Base-by-base conservation (phyloP, 64 coral and sea anemone genomes). In the Pocillopora verrucosa region DNA sequence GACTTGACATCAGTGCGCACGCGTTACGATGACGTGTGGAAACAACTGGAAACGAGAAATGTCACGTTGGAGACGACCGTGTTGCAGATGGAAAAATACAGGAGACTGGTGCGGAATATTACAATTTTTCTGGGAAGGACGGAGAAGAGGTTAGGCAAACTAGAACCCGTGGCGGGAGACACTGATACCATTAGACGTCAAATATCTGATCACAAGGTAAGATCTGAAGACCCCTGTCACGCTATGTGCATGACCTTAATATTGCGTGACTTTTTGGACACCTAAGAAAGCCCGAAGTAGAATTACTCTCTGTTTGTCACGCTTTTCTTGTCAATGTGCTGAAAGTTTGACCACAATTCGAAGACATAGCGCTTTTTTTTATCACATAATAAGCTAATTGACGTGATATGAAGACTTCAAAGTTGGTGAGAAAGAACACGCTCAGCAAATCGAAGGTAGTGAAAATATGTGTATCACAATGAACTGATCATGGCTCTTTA, bases 21-120 rank as follows among this genome's bases (percentile, higher is more conserved):
- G 36, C 95, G 95, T 17, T 96, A 96, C 65, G 95, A 96, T 88
- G 91, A 96, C 72, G 82, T 96, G 9, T 96, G 94, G 94, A 96
- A 96, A 20, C 77, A 76, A 24, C 58, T 96, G 83, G 94, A 96
- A 87, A 89, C 94, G 7, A 78, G 94, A 13, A 77, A 92, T 14
- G 87, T 96, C 25, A 90, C 90, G 30, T 36, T 96, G 68, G 94
- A 96, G 26, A 96, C 88, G 16, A 96, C 94, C 11, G 84, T 96
- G 15, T 57, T 91, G 41, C 94, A 93, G 84, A 93, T 96, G 26
- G 94, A 96, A 78, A 96, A 92, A 77, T 96, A 96, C 88, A 85
- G 94, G 51, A 86, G 88, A 67, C 80, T 93, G 83, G 94, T 93
- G 59, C 86, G 91, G 51, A 96, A 88, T 73, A 69, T 87, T 24